Evolutionary conservation across 2,888 invertebrate genomes (phyloP).

Genomic region (Gasteruption jaculator): DNA sequence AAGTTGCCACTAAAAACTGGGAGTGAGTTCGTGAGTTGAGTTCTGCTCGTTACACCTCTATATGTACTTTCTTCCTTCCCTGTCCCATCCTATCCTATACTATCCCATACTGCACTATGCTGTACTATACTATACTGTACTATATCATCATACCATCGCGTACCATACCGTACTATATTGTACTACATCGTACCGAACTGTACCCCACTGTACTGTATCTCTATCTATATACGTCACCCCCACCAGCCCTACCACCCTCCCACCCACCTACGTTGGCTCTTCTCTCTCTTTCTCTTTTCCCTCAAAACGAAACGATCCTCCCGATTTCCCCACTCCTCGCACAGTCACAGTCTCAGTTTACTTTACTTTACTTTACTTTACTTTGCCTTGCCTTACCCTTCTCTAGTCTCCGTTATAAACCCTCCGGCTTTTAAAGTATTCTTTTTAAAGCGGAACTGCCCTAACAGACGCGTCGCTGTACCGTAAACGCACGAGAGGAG

Average conservation of each 20-base stretch:
- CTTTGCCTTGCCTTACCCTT: conserved; percentile 5
- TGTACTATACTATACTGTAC: too few species aligned
- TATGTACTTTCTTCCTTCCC: conserved; percentile 52
- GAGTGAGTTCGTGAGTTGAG: conserved; percentile 53
- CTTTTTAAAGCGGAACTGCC: conserved; percentile 52
- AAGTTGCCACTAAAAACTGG: conserved; percentile 54
- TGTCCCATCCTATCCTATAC: conserved; percentile 45
- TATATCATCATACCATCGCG: too few species aligned
- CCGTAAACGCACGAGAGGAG: conserved; percentile 33
- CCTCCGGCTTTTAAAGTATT: conserved; percentile 52
- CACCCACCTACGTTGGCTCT: neutral
- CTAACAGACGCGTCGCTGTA: conserved; percentile 46
- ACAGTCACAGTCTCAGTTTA: neutral
- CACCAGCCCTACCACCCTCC: conserved; percentile 7
- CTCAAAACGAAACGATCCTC: too few species aligned
- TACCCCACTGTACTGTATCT: too few species aligned
- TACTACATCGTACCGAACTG: too few species aligned
- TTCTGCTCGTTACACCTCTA: conserved; percentile 53
- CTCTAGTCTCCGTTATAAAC: conserved; percentile 47
- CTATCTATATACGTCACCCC: too few species aligned
- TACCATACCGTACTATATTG: too few species aligned
- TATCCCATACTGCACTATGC: conserved; percentile 32
- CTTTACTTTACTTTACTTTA: conserved; percentile 10
- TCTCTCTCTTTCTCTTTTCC: too few species aligned
- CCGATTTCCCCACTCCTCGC: too few species aligned